Percentiles rank a stretch among this genome's conserved stretches.
These are phyloP conservation scores for Anarrhichthys ocellatus DNA, from an alignment of 2,113 vertebrate species.

Conservation along the genomic window DNA sequence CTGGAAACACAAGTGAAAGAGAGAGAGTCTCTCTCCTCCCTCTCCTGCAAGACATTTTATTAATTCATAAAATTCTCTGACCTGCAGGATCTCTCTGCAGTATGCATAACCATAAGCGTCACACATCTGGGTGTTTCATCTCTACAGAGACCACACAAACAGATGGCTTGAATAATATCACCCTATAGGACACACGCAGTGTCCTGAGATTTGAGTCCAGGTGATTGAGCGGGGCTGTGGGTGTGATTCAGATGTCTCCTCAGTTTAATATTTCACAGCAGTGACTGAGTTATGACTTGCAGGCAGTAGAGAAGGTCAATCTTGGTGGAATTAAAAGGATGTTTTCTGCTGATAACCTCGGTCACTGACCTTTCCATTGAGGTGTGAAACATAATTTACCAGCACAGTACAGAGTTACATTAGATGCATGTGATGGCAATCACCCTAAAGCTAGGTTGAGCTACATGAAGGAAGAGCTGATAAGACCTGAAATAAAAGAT, in stretches of 20 bases:
- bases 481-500: neutral
- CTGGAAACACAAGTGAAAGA: conserved; percentile 13
- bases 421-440: conserved; percentile 7
- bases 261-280: conserved; percentile 50
- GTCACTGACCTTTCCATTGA: neutral
- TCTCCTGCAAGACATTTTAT: conserved; percentile 28
- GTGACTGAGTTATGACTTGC: conserved; percentile 39
- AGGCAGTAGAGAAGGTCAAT: conserved; percentile 44
- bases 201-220: conserved; percentile 49
- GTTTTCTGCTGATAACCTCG: neutral
- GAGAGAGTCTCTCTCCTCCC: neutral
- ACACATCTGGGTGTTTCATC: conserved; percentile 7
- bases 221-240: conserved; percentile 31
- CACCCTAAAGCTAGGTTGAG: neutral
- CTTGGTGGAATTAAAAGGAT: conserved; percentile 22
- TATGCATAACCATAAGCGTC: neutral
- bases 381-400: neutral
- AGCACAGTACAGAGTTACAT: neutral
- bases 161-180: conserved; percentile 11
- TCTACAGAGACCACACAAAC: conserved; percentile 1
- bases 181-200: neutral
- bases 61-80: conserved; percentile 42
- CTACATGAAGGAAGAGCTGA: neutral
- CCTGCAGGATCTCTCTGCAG: conserved; percentile 22
- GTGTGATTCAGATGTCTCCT: conserved; percentile 35